Evolutionary conservation across 2,888 invertebrate species (phyloP), one percentile per base, ranked within the genome.

Genomic region (Mythimna vitellina): DNA sequence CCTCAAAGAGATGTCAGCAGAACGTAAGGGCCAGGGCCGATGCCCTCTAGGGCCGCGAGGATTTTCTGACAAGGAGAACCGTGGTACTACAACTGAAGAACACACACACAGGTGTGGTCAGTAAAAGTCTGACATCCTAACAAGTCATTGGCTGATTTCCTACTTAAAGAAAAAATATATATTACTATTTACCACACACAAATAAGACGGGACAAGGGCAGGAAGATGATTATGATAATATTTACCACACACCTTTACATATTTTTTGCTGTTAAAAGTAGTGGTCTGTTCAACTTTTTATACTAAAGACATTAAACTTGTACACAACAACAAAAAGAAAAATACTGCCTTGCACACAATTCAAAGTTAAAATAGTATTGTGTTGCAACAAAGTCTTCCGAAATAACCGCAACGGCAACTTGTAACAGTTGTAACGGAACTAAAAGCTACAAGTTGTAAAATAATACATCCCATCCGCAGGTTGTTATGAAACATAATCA

Each of bases 401-500:
- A 76, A 83, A 79, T 76, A 82, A 86, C 76, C 79, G 75, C 81
- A 81, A 78, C 56, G 70, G 70, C 71, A 72, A 72, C 62, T 73
- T 81, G 75, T 78, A 69, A 35, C 79, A 77, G 70, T 76, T 72
- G 82, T 88, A 88, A 87, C 83, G 86, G 85, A 84, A 81, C 76
- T 78, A 80, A 80, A 83, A 81, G 61, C 80, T 65, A 54, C 68
- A 67, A 80, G 76, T 85, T 83, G 83, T 82, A 81, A 83, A 83
- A 80, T 83, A 85, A 85, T 85, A 84, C 78, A 78, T 64, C 65
- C 57, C 74, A 81, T 85, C 70, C 70, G 65, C 71, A 42, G 69
- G 67, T 85, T 86, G 86, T 86, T 86, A 89, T 89, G 90, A 90
- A 91, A 92, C 86, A 87, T 90, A 91, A 91, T 92, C 91, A 92